Evolutionary conservation across 2,113 vertebrate species (phyloP), one percentile per base, ranked within the genome.

Genomic region (Myrmecobius fasciatus): DNA sequence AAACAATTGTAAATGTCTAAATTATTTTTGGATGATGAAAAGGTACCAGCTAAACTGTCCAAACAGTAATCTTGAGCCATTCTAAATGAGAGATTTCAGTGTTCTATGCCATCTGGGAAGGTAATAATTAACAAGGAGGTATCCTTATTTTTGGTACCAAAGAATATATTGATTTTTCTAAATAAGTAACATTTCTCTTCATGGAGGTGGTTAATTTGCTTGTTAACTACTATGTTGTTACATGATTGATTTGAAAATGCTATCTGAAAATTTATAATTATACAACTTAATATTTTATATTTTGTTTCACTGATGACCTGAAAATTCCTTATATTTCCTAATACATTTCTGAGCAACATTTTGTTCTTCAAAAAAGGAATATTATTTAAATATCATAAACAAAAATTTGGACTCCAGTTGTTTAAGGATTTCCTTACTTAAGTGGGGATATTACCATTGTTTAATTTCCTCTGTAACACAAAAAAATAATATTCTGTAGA

Each of bases 141-240:
- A 98, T 98, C 98, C 97, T 98, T 97, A 95, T 95, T 98, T 98
- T 98, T 90, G 96, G 98, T 99, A 98, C 99, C 99, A 99, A 99
- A 99, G 98, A 99, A 98, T 98, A 97, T 60, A 95, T 91, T 97
- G 95, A 94, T 96, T 91, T 97, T 97, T 97, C 96, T 97, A 97
- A 5, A 97, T 12, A 96, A 48, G 2, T 94, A 96, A 60, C 9
- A 92, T 96, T 98, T 98, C 93, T 51, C 36, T 95, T 95, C 48
- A 94, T 97, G 54, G 95, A 98, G 94, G 97, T 97, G 96, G 92
- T 28, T 8, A 92, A n/a, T 97, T 93, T 53, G 94, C 97, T 98
- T 97, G 96, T 90, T 98, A 94, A 92, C 52, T 26, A 92, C 91
- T 96, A 90, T 97, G 53, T 97, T 98, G 97, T 95, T 97, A 98